Conservation (phyloP, 2,113 vertebrate species). For the Rana temporaria region DNA sequence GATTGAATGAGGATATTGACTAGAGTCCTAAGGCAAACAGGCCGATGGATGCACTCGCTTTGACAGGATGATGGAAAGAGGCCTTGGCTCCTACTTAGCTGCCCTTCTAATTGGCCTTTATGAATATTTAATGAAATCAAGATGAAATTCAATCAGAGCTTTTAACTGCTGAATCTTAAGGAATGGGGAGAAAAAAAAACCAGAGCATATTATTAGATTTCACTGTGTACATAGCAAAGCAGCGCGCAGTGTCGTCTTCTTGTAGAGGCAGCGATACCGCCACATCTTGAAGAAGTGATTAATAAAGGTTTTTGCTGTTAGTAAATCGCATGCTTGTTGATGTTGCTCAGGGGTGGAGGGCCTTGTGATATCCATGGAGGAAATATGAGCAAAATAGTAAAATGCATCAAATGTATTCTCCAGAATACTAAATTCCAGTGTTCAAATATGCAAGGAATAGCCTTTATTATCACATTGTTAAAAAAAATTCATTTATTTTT, state of each 20-base stretch:
- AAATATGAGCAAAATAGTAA: too few relatives aligned
- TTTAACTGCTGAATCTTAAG: constrained; percentile 85
- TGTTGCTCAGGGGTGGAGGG: too few relatives aligned
- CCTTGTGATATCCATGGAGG: too few relatives aligned
- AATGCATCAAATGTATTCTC: too few relatives aligned
- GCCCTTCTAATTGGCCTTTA: constrained; percentile 95
- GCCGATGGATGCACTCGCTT: constrained; percentile 73
- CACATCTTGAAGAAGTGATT: constrained; percentile 26
- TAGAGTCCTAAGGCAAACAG: constrained; percentile 75
- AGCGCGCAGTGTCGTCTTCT: constrained; percentile 59
- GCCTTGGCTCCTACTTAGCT: constrained; percentile 82
- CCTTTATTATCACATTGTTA: too few relatives aligned
- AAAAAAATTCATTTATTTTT: too few relatives aligned
- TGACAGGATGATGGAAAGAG: constrained; percentile 84
- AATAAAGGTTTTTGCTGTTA: neutral
- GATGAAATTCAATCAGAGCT: constrained; percentile 90
- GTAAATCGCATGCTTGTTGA: too few relatives aligned
- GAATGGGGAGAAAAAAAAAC: constrained; percentile 60
- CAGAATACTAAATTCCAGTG: too few relatives aligned
- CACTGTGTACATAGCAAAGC: constrained; percentile 66
- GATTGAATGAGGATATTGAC: constrained; percentile 77
- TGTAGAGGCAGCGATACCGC: neutral
- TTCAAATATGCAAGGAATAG: too few relatives aligned
- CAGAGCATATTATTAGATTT: constrained; percentile 79
- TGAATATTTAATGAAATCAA: constrained; percentile 97